These are phyloP conservation scores for Scomber scombrus DNA, from an alignment of 2,113 vertebrate species.

Conservation along the genomic window DNA sequence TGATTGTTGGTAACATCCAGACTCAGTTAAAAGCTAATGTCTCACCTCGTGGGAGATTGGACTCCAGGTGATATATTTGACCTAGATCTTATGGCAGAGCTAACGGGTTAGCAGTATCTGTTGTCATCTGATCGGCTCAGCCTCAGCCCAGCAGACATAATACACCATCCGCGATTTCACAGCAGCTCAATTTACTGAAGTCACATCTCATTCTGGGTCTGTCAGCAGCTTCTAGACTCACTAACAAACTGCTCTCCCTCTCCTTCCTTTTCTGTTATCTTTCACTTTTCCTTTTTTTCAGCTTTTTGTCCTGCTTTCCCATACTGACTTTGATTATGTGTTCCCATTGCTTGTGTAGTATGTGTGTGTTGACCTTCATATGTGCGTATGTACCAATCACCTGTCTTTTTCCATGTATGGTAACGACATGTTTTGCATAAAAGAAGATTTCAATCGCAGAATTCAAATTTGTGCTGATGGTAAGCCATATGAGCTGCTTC, in stretches of 20 bases:
- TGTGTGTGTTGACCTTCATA: slow-evolving; percentile 33
- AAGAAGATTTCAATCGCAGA: slow-evolving; percentile 40
- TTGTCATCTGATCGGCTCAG: slow-evolving; percentile 67
- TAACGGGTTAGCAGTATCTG: slow-evolving; percentile 60
- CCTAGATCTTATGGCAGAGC: slow-evolving; percentile 57
- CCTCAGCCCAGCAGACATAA: slow-evolving; percentile 64
- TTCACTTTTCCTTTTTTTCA: slow-evolving; percentile 38
- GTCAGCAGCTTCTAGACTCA: slow-evolving; percentile 63
- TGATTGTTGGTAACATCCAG: neutral
- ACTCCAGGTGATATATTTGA: slow-evolving; percentile 67
- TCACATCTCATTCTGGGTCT: slow-evolving; percentile 66
- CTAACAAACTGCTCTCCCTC: slow-evolving; percentile 48
- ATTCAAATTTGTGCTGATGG: slow-evolving; percentile 60
- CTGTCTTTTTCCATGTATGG: slow-evolving; percentile 25
- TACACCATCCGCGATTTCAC: slow-evolving; percentile 67
- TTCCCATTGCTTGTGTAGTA: slow-evolving; percentile 16
- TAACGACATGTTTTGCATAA: slow-evolving; percentile 52
- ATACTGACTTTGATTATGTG: slow-evolving; percentile 8
- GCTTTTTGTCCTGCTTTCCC: slow-evolving; percentile 30
- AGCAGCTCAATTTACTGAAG: slow-evolving; percentile 70
- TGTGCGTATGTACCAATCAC: neutral
- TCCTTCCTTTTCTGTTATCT: slow-evolving; percentile 21
- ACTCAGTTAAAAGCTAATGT: slow-evolving; percentile 38
- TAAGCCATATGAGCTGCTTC: slow-evolving; percentile 59
- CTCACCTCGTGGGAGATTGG: slow-evolving; percentile 26